Percentiles rank a stretch among this genome's conserved stretches.
These are phyloP conservation scores for Oncorhynchus kisutch DNA, from an alignment of 2,113 vertebrate species.

Conservation along the genomic window DNA sequence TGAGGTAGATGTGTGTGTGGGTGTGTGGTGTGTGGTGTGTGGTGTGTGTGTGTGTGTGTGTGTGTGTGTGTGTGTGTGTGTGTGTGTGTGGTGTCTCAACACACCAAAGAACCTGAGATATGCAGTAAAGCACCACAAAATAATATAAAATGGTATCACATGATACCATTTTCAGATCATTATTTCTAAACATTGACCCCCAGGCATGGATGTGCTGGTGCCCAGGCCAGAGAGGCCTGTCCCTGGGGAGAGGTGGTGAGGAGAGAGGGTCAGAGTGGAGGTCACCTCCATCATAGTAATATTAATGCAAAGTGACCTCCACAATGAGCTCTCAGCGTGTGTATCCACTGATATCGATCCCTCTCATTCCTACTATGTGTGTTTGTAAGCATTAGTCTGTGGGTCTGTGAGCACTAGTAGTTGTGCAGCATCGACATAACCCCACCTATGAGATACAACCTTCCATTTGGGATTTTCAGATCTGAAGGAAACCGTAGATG, in stretches of 20 bases:
- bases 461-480: too few relatives aligned
- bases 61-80: too few relatives aligned
- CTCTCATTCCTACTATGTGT: conserved; percentile 1
- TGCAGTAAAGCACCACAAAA: too few relatives aligned
- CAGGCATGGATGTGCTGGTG: not conserved
- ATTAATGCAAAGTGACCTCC: conserved; percentile 61
- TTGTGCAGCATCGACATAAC: not conserved
- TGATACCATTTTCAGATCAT: not conserved
- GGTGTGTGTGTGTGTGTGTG: too few relatives aligned
- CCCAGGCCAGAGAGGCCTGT: not conserved
- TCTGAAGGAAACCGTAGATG: too few relatives aligned
- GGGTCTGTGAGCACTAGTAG: not conserved
- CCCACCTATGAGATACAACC: not conserved
- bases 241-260: conserved; percentile 23
- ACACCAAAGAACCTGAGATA: too few relatives aligned
- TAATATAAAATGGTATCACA: not conserved
- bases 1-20: not conserved
- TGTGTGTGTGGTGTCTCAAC: too few relatives aligned
- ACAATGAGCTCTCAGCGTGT: conserved; percentile 58
- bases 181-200: not conserved
- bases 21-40: too few relatives aligned
- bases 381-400: conserved; percentile 16
- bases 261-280: conserved; percentile 31
- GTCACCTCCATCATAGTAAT: conserved; percentile 50
- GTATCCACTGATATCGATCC: conserved; percentile 59